phyloP scores from a whole-genome alignment of 2,888 invertebrate genomes.

The Brachyptera putata region DNA sequence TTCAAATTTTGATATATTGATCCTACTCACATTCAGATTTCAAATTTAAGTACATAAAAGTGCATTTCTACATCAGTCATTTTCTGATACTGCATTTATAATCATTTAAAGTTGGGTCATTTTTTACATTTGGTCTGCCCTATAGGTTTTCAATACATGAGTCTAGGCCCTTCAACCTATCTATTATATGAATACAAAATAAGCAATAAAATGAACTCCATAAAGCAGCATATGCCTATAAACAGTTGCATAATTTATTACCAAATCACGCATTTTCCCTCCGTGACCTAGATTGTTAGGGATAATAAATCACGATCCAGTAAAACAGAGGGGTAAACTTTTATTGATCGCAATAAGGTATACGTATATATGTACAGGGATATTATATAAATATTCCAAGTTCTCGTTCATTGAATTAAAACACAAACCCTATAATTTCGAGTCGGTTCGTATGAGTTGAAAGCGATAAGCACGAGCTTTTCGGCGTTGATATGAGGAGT shows the following conservation, averaged over 20 bases:
- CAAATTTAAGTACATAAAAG: too few relatives aligned
- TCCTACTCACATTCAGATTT: too few relatives aligned
- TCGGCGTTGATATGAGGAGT: background rate
- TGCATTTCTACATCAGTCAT: too few relatives aligned
- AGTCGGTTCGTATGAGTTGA: background rate
- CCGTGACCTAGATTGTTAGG: conserved; percentile 3
- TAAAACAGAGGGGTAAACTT: background rate
- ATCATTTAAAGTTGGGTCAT: too few relatives aligned
- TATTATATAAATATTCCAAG: background rate
- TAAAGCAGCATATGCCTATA: too few relatives aligned
- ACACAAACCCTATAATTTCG: conserved; percentile 7
- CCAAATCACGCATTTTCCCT: conserved; percentile 7
- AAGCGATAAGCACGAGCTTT: background rate
- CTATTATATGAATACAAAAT: too few relatives aligned
- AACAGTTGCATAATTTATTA: background rate
- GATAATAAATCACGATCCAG: conserved; percentile 4
- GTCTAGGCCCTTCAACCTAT: too few relatives aligned
- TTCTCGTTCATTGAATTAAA: conserved; percentile 11
- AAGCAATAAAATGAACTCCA: too few relatives aligned
- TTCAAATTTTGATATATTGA: too few relatives aligned
- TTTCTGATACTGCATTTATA: too few relatives aligned
- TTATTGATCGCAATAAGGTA: background rate
- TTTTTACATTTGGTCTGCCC: too few relatives aligned
- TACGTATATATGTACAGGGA: background rate
- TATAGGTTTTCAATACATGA: too few relatives aligned